Conservation (phyloP, 2,888 invertebrate species). For the Diarsia mendica region DNA sequence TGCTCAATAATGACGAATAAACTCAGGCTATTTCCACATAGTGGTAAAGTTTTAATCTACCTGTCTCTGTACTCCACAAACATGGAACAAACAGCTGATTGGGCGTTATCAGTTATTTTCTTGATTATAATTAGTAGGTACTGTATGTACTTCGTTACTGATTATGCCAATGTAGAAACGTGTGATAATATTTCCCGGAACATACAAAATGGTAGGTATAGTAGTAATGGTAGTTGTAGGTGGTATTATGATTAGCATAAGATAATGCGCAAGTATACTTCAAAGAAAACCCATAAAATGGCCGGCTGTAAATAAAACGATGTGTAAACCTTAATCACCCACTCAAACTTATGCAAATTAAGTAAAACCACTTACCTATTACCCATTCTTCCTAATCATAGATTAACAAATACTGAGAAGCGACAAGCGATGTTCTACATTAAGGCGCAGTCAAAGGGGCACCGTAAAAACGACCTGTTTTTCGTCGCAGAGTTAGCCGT, state of each 20-base stretch:
- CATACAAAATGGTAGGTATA: neutral
- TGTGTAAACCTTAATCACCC: conserved; percentile 7
- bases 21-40: neutral
- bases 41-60: neutral
- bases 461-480: too few relatives aligned
- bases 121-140: neutral
- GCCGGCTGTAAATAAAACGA: neutral
- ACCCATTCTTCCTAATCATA: conserved; percentile 22
- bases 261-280: neutral
- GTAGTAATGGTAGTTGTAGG: too few relatives aligned
- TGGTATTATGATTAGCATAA: conserved; percentile 1
- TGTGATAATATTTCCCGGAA: conserved; percentile 11
- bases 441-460: too few relatives aligned
- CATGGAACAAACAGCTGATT: conserved; percentile 25
- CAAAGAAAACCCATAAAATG: neutral
- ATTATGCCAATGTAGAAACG: conserved; percentile 1
- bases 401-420: conserved; percentile 21
- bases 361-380: neutral
- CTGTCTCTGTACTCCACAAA: neutral
- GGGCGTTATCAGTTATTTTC: neutral
- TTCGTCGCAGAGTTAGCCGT: too few relatives aligned
- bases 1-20: neutral
- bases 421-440: neutral
- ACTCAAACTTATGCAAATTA: conserved; percentile 21
- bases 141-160: neutral